Evolutionary conservation across 1,140 invertebrate genomes (phyloP).

Genomic region (Ips nitidus): DNA sequence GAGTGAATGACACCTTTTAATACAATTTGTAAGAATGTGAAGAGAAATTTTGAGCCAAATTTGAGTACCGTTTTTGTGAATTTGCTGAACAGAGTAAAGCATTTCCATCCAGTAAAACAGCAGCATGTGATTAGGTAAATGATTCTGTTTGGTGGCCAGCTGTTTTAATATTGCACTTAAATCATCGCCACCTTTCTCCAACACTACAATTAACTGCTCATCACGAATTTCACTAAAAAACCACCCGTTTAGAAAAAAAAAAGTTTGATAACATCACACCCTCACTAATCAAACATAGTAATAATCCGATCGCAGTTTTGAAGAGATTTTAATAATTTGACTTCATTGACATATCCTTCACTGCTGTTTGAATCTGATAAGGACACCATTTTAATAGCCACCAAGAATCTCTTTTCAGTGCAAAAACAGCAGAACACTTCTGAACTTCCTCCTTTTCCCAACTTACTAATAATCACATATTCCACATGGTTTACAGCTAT

Average conservation of each 20-base stretch:
- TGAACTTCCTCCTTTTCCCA: constrained; percentile 50
- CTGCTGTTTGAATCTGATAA: constrained; percentile 65
- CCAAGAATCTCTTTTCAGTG: constrained; percentile 27
- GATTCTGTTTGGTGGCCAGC: constrained; percentile 58
- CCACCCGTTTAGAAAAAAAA: constrained; percentile 15
- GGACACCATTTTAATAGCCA: constrained; percentile 59
- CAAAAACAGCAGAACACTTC: constrained; percentile 47
- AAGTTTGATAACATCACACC: constrained; percentile 6
- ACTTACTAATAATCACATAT: constrained; percentile 45
- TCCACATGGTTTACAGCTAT: constrained; percentile 42
- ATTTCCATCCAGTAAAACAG: constrained; percentile 94
- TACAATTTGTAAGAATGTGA: constrained; percentile 6
- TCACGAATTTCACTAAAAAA: constrained; percentile 59
- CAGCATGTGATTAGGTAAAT: constrained; percentile 70
- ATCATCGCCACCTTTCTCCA: constrained; percentile 93
- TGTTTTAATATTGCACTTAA: constrained; percentile 75
- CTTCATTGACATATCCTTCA: constrained; percentile 88
- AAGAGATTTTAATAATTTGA: constrained; percentile 78
- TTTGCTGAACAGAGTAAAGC: constrained; percentile 86
- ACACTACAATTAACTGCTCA: constrained; percentile 76
- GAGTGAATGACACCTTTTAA: constrained; percentile 88
- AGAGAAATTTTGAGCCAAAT: not conserved
- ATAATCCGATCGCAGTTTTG: constrained; percentile 84
- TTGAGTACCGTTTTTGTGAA: constrained; percentile 79
- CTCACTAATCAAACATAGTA: constrained; percentile 87